Percentiles rank a stretch among this genome's conserved stretches.
These are phyloP conservation scores for Netelia melanura DNA, from an alignment of 2,888 invertebrate species.

Conservation along the genomic window DNA sequence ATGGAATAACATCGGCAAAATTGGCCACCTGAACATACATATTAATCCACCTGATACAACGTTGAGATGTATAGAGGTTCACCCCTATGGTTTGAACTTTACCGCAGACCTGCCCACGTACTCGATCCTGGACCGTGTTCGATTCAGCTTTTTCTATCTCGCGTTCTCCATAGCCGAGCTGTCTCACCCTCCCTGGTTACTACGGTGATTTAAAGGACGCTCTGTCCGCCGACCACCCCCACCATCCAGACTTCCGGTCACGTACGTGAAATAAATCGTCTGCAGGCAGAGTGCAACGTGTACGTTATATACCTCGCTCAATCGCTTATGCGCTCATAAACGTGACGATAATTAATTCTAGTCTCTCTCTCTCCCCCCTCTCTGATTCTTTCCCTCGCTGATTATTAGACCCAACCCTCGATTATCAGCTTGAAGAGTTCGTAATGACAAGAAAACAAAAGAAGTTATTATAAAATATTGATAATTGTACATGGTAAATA, in stretches of 20 bases:
- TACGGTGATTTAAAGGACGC: slow-evolving; percentile 78
- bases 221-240: slow-evolving; percentile 61
- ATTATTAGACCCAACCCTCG: background rate
- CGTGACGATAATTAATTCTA: slow-evolving; percentile 22
- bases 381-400: background rate
- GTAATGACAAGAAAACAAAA: too few species aligned
- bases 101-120: slow-evolving; percentile 1
- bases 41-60: slow-evolving; percentile 17
- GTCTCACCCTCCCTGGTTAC: slow-evolving; percentile 49
- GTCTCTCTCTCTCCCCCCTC: background rate
- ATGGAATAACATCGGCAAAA: slow-evolving; percentile 33
- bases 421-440: too few species aligned
- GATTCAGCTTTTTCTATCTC: slow-evolving; percentile 51
- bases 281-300: slow-evolving; percentile 29
- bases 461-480: too few species aligned
- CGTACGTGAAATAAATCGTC: slow-evolving; percentile 75
- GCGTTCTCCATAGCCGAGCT: slow-evolving; percentile 25
- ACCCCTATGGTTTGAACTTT: slow-evolving; percentile 13
- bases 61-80: slow-evolving; percentile 16
- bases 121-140: slow-evolving; percentile 65
- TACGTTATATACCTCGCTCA: slow-evolving; percentile 42
- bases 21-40: background rate
- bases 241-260: slow-evolving; percentile 73
- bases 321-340: slow-evolving; percentile 29
- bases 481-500: too few species aligned